Evolutionary conservation across 2,888 invertebrate genomes (phyloP), one percentile per base, ranked within the genome.

Genomic region (Hofmannophila pseudospretella): DNA sequence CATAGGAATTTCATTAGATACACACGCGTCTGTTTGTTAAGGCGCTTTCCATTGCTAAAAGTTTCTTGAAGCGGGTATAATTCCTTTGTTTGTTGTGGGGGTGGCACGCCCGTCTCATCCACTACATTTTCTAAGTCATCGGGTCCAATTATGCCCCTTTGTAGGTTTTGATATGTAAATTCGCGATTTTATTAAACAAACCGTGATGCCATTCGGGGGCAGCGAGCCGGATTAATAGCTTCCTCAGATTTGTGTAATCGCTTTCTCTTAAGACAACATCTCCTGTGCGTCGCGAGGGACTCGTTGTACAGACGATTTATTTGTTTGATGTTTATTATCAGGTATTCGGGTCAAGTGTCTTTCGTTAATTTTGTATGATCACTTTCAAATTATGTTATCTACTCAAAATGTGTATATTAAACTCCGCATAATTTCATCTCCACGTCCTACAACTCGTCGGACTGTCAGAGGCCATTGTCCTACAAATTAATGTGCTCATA

Each of bases 111-210:
- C 70, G 58, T 61, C 60, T 73, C 80, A 66, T 80, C 84, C 80
- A 69, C 82, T 78, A 82, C 80, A 85, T 86, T 86, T 86, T 86
- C 86, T 86, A 86, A 86, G 84, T 86, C 85, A 86, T 86, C 86
- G 85, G 82, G 77, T 86, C 85, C 86, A 86, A 86, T 86, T 86
- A 86, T 86, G 85, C 85, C 81, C 86, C 86, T 86, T 86, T 86
- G 86, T 86, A 85, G 85, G 86, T 85, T 86, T 85, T 86, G 86
- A 86, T 86, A 86, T 86, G 86, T 86, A 86, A 86, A 86, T 86
- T 82, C 85, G 71, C 78, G 79, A 86, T 86, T 86, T 86, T 86
- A 86, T 86, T 86, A 86, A 86, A 84, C 86, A 86, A 86, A 86
- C 85, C 79, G 71, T 82, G 82, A 84, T 86, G 86, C 82, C 86